Conservation (phyloP, 2,113 vertebrate species). For the Sylvia atricapilla region DNA sequence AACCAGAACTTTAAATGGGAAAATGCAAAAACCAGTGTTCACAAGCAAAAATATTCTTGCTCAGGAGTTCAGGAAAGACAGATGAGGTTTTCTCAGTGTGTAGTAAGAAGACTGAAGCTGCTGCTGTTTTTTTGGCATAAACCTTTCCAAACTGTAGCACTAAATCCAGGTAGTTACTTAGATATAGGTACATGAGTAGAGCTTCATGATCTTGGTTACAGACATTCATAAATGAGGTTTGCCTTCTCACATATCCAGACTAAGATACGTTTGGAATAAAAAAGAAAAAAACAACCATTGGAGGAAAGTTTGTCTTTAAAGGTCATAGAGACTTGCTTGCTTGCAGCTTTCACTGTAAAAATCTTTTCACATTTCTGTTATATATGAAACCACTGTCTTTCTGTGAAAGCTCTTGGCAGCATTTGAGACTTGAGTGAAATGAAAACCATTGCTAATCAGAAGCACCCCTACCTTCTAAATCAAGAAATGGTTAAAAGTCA, state of each 20-base stretch:
- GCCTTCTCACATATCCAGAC: background rate
- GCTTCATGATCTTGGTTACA: background rate
- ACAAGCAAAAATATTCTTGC: background rate
- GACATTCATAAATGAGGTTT: background rate
- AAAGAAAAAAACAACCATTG: accelerated
- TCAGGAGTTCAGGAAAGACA: background rate
- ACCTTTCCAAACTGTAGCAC: background rate
- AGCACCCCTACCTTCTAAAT: background rate
- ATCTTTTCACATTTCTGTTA: background rate
- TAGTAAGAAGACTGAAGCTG: background rate
- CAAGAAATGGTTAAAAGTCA: background rate
- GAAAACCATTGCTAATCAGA: background rate
- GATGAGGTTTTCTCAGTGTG: background rate
- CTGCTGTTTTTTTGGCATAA: background rate
- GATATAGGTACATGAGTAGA: background rate
- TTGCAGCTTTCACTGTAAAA: background rate
- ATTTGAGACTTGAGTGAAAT: background rate
- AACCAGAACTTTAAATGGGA: background rate
- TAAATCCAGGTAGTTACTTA: background rate
- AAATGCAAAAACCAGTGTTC: background rate
- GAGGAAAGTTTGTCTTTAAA: background rate
- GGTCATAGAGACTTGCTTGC: background rate
- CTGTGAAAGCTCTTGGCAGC: background rate
- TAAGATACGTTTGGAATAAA: background rate
- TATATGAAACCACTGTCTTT: background rate